phyloP scores from a whole-genome alignment of 1,140 invertebrate species.

The Drosophila novamexicana region DNA sequence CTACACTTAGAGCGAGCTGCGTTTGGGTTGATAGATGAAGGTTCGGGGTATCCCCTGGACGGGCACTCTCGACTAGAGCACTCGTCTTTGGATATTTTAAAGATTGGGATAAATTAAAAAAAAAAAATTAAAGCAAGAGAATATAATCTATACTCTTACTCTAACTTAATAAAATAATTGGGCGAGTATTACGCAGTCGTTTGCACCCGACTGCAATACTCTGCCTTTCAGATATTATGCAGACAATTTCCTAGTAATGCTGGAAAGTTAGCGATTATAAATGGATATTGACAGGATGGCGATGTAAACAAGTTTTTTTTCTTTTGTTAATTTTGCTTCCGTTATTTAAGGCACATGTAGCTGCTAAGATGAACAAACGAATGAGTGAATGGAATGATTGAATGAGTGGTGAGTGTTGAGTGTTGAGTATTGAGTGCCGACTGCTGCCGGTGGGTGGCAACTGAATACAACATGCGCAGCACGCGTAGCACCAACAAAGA shows the following conservation, averaged over 20 bases:
- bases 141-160: neutral
- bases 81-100: too few relatives aligned
- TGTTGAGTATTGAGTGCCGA: constrained; percentile 30
- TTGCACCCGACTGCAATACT: too few relatives aligned
- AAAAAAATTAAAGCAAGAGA: neutral
- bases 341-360: constrained; percentile 38
- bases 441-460: constrained; percentile 49
- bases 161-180: too few relatives aligned
- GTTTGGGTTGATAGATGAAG: too few relatives aligned
- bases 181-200: too few relatives aligned
- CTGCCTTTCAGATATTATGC: constrained; percentile 2
- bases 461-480: constrained; percentile 53
- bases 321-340: constrained; percentile 23
- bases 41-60: too few relatives aligned
- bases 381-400: constrained; percentile 9
- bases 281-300: constrained; percentile 38
- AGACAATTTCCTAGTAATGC: constrained; percentile 22
- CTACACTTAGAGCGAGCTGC: too few relatives aligned
- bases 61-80: too few relatives aligned
- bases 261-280: constrained; percentile 18
- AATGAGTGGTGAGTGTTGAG: constrained; percentile 33
- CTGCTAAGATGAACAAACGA: constrained; percentile 38
- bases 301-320: constrained; percentile 35
- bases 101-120: too few relatives aligned
- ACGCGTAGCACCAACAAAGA: constrained; percentile 70